These are phyloP conservation scores for Beris morrisii DNA, from an alignment of 2,888 invertebrate species.

Conservation along the genomic window DNA sequence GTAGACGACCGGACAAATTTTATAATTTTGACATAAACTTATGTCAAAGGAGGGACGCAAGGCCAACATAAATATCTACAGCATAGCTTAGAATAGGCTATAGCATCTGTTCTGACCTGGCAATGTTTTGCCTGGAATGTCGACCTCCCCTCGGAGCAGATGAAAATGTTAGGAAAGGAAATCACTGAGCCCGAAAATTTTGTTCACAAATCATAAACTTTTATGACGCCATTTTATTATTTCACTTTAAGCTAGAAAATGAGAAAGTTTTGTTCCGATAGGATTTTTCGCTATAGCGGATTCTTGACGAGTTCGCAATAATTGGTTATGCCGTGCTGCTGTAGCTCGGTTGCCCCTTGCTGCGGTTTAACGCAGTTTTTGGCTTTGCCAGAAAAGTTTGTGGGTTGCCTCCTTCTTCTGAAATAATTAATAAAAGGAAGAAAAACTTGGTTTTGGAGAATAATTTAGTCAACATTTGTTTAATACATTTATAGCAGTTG, in stretches of 20 bases:
- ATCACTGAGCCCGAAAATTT: constrained; percentile 40
- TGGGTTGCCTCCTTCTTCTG: too few species aligned
- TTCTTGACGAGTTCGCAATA: constrained; percentile 36
- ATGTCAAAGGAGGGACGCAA: constrained; percentile 11
- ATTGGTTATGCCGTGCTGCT: background rate
- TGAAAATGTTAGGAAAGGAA: constrained; percentile 12
- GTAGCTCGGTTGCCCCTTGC: constrained; percentile 21
- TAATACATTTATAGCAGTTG: too few species aligned
- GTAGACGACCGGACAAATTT: constrained; percentile 32
- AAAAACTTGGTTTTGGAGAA: too few species aligned
- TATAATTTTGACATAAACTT: constrained; percentile 29
- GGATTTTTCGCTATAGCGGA: constrained; percentile 24
- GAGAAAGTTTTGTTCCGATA: constrained; percentile 31
- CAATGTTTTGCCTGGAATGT: constrained; percentile 3
- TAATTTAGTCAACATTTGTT: too few species aligned
- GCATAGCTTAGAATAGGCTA: background rate
- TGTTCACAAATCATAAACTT: constrained; percentile 41
- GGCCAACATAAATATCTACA: too few species aligned
- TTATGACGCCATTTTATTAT: constrained; percentile 40
- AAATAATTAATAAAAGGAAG: too few species aligned
- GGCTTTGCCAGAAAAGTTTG: too few species aligned
- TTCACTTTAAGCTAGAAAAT: constrained; percentile 36
- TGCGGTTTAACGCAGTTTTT: constrained; percentile 21
- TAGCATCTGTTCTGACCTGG: constrained; percentile 33
- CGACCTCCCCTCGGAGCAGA: background rate